A percentile compares a stretch with the other conserved stretches of the same genome.
Conservation (phyloP, 2,888 invertebrate species). For the Digitonthophagus gazella region DNA sequence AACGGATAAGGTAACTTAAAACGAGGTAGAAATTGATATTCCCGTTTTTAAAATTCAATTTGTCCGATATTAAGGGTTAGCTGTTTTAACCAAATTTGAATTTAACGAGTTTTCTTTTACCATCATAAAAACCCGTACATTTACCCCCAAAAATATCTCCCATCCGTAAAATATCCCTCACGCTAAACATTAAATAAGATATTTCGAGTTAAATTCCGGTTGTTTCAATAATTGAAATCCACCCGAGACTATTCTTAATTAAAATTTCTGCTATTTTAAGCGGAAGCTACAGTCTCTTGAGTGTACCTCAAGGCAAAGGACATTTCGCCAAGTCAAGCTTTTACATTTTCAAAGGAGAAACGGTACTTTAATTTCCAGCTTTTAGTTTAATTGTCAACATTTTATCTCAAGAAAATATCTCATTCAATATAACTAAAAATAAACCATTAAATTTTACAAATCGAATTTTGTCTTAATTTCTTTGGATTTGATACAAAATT, state of each 20-base stretch:
- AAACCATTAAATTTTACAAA: too few relatives aligned
- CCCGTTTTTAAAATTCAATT: neutral
- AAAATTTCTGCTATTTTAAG: neutral
- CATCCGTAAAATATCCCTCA: neutral
- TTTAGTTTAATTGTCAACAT: neutral
- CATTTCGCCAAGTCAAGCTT: neutral
- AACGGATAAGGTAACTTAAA: neutral
- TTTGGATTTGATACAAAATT: neutral
- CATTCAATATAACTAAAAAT: too few relatives aligned
- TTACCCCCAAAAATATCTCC: neutral
- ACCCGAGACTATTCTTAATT: neutral
- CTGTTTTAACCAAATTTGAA: neutral
- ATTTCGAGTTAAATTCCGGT: too few relatives aligned
- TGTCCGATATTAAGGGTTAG: neutral
- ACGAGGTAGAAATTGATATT: neutral
- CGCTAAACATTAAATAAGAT: neutral
- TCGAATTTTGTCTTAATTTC: too few relatives aligned
- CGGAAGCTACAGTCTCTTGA: neutral
- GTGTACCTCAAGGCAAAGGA: neutral
- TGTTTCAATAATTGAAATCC: neutral
- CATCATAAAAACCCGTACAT: neutral
- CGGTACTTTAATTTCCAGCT: neutral
- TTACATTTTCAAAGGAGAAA: neutral
- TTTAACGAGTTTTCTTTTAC: neutral
- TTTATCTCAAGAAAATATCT: neutral